Conservation (phyloP, 2,113 vertebrate species). For the Pteropus alecto region DNA sequence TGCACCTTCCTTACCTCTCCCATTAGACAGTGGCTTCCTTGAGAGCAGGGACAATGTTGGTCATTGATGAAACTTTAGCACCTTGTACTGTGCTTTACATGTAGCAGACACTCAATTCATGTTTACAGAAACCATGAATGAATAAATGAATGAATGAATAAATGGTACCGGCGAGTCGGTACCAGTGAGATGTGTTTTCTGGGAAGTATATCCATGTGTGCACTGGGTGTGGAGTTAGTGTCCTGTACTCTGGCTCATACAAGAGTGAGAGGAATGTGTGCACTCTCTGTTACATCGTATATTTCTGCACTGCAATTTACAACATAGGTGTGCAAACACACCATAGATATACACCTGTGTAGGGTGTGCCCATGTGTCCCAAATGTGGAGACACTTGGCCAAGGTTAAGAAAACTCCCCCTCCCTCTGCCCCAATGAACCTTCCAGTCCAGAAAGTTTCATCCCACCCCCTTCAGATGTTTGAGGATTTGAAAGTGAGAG, state of each 20-base stretch:
- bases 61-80: background rate
- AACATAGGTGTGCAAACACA: background rate
- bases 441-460: slow-evolving; percentile 52
- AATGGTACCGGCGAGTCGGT: background rate
- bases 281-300: background rate
- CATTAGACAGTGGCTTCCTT: background rate
- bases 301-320: background rate
- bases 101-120: background rate
- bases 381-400: background rate
- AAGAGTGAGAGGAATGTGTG: background rate
- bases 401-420: background rate
- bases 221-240: background rate
- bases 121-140: background rate
- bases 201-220: background rate
- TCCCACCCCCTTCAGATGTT: slow-evolving; percentile 50
- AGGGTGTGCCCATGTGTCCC: background rate
- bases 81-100: background rate
- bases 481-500: slow-evolving; percentile 78
- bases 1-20: background rate
- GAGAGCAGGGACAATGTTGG: background rate
- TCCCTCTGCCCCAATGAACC: background rate
- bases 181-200: background rate
- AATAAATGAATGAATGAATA: background rate
- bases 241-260: background rate
- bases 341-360: background rate